Conservation (phyloP, 1,140 invertebrate species). For the Stenopsyche tienmushanensis region DNA sequence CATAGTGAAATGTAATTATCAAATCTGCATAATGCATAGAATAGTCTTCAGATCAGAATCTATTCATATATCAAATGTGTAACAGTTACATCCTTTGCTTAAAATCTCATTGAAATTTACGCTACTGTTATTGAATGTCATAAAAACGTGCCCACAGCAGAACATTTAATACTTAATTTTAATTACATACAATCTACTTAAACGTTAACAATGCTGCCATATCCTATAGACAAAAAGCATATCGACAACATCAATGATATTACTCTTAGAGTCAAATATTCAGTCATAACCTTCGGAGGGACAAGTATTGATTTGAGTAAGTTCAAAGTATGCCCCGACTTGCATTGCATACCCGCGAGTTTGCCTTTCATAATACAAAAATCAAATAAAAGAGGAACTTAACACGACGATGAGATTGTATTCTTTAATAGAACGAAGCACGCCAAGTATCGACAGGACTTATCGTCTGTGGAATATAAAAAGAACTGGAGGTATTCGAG, state of each 20-base stretch:
- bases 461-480: slow-evolving; percentile 43
- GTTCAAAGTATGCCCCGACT: not conserved
- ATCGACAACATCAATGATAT: not conserved
- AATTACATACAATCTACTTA: not conserved
- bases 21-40: too few relatives aligned
- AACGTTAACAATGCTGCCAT: not conserved
- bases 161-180: not conserved
- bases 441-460: slow-evolving; percentile 52
- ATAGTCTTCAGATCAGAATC: too few relatives aligned
- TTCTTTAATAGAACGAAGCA: slow-evolving; percentile 53
- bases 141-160: too few relatives aligned
- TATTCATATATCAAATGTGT: too few relatives aligned
- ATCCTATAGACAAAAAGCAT: not conserved
- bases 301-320: not conserved
- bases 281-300: not conserved
- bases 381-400: not conserved
- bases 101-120: too few relatives aligned
- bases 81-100: too few relatives aligned
- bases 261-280: not conserved
- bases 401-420: not conserved
- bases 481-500: slow-evolving; percentile 41
- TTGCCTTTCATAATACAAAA: not conserved
- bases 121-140: too few relatives aligned
- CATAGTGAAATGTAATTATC: too few relatives aligned
- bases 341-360: not conserved